phyloP scores from a whole-genome alignment of 2,113 vertebrate genomes.

The Ailuropoda melanoleuca region DNA sequence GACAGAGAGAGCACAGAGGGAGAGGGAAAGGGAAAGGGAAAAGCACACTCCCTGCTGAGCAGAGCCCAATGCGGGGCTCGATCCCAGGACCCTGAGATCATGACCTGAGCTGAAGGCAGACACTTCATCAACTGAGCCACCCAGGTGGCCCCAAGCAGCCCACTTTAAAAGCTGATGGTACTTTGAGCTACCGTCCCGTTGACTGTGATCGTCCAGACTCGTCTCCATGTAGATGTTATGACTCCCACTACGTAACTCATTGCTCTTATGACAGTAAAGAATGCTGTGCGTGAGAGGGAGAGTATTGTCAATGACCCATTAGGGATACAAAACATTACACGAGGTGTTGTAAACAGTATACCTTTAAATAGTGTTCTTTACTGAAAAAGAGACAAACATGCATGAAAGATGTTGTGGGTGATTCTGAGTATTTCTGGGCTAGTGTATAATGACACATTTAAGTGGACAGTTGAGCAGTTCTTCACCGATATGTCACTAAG shows the following conservation, averaged over 20 bases:
- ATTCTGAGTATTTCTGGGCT: neutral
- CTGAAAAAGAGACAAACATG: fast-evolving
- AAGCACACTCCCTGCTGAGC: fast-evolving
- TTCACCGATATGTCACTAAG: neutral
- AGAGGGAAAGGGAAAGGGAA: no score
- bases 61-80: neutral
- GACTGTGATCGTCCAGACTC: no score
- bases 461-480: neutral
- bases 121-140: neutral
- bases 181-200: fast-evolving
- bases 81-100: neutral
- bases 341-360: fast-evolving
- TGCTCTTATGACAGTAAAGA: fast-evolving
- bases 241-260: fast-evolving
- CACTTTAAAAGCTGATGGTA: neutral
- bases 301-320: neutral
- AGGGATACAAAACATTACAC: neutral
- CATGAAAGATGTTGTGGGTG: neutral
- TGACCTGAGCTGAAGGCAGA: neutral
- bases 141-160: neutral
- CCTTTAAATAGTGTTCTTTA: neutral
- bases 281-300: fast-evolving
- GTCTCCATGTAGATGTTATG: fast-evolving
- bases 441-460: neutral
- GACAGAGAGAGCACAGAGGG: neutral